Conservation (phyloP, 2,888 invertebrate genomes). For the Polia nebulosa region DNA sequence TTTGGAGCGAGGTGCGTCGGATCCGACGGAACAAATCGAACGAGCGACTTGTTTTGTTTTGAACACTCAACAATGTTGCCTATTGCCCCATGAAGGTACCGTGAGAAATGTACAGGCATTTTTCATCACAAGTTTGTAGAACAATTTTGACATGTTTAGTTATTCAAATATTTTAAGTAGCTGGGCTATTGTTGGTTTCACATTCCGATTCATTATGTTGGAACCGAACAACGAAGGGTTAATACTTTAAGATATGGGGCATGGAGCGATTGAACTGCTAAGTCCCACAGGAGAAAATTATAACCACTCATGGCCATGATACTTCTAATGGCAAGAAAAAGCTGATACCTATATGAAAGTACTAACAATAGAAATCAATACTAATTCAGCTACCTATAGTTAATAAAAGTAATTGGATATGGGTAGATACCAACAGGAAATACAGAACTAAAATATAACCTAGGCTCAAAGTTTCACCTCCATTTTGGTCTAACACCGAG, state of each 20-base stretch:
- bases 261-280: constrained; percentile 27
- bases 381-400: no score
- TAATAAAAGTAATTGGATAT: constrained; percentile 22
- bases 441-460: constrained; percentile 71
- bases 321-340: background rate
- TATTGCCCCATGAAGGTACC: constrained; percentile 75
- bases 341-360: background rate
- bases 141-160: constrained; percentile 53
- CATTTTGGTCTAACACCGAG: constrained; percentile 68
- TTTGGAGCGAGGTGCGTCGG: constrained; percentile 65
- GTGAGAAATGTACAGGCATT: constrained; percentile 78
- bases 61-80: constrained; percentile 75
- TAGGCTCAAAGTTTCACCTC: constrained; percentile 76
- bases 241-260: constrained; percentile 56
- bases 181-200: constrained; percentile 54
- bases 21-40: constrained; percentile 79
- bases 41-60: constrained; percentile 77
- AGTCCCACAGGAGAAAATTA: constrained; percentile 27
- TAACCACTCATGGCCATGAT: background rate
- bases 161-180: constrained; percentile 59
- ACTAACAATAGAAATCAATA: background rate
- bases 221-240: constrained; percentile 39
- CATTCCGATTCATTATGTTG: constrained; percentile 55
- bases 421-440: constrained; percentile 75
- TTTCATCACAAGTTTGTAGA: constrained; percentile 64